Base-by-base conservation (phyloP, 2,113 vertebrate species). In the Sinocyclocheilus anophthalmus region DNA sequence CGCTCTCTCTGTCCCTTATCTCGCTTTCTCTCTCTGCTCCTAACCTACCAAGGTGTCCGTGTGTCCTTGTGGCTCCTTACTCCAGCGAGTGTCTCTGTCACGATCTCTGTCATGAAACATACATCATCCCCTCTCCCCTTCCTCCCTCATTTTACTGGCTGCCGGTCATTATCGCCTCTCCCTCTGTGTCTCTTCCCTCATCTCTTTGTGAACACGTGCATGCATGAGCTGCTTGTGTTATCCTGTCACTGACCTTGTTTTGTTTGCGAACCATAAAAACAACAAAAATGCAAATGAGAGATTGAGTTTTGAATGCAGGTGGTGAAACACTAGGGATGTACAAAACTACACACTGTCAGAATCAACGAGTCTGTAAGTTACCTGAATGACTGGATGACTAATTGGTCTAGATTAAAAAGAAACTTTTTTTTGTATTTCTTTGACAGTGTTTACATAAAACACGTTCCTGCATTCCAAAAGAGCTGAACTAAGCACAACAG, bases 21-120 rank as follows among this genome's bases (percentile, higher is more conserved):
- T 70, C n/a, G 65, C 26, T 5, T n/a, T 59, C 61, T 57, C 73
- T 59, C 65, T 75, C n/a, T 76, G 10, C 61, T 78, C 26, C 53
- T 61, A 39, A 57, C 85, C 87, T 83, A 83, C 84, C 75, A 87
- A 88, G 88, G 59, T 84, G 24, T 61, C 86, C 89, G 92, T 73
- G 89, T 95, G 93, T 94, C 93, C 93, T 93, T 93, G 90, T 90
- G 85, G 50, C 95, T 95, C 93, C 92, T 93, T 81, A 82, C 85
- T 93, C 93, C 90, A 87, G 90, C 80, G 88, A 91, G 90, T 76
- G 91, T 96, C 95, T 94, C 94, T 95, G 93, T 93, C 95, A 95
- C 26, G n/a, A 89, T 92, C 70, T 87, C 89, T 93, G 93, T 94
- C 93, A 94, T 89, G 90, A 72, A 88, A 94, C 94, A 96, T 96